A percentile compares a stretch with the other conserved stretches of the same genome.
phyloP scores from a whole-genome alignment of 2,888 invertebrate genomes.

The Magallana nippona region DNA sequence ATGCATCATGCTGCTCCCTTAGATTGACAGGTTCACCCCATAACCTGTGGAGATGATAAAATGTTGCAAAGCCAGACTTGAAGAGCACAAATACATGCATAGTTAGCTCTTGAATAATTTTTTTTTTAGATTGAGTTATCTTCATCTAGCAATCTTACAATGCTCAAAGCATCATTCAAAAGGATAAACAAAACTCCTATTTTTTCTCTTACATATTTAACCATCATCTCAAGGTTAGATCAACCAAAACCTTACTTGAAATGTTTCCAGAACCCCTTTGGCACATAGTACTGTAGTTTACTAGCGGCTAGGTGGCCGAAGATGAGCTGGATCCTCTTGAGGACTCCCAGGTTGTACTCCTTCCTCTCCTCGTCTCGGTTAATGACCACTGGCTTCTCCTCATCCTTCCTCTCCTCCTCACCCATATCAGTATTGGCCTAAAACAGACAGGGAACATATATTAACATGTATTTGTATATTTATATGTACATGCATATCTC shows the following conservation, averaged over 20 bases:
- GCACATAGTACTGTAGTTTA: constrained; percentile 97
- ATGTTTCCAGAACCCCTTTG: constrained; percentile 98
- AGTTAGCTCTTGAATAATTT: no score
- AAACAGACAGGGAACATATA: background rate
- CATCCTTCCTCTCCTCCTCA: constrained; percentile 89
- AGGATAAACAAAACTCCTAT: no score
- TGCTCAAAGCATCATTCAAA: no score
- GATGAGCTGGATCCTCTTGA: constrained; percentile 98
- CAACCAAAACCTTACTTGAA: constrained; percentile 88
- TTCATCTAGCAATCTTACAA: no score
- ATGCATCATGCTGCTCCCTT: constrained; percentile 98
- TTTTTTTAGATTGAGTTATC: no score
- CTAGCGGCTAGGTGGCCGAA: constrained; percentile 98
- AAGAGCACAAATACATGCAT: no score
- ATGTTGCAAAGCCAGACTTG: no score
- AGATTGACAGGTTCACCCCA: constrained; percentile 98
- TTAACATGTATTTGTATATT: background rate
- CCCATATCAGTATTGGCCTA: constrained; percentile 83
- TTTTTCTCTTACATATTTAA: no score
- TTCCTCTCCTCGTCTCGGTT: constrained; percentile 81
- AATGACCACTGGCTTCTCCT: constrained; percentile 84
- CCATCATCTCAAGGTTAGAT: background rate
- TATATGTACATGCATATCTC: background rate
- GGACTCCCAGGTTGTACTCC: constrained; percentile 94
- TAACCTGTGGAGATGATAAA: constrained; percentile 83